Conservation (phyloP, 2,888 invertebrate genomes). For the Drosophila melanocephala region DNA sequence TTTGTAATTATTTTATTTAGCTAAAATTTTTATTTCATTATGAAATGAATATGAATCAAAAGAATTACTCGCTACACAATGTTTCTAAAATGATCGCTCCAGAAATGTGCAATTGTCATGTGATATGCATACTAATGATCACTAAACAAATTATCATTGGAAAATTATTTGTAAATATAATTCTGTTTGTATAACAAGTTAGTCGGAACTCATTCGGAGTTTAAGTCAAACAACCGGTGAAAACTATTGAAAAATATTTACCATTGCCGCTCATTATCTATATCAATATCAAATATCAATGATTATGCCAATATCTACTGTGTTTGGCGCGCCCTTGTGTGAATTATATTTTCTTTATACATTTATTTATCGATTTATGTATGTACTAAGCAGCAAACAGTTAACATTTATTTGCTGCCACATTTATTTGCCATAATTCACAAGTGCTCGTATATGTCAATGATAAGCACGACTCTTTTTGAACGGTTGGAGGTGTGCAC, state of each 20-base stretch:
- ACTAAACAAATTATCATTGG: constrained; percentile 31
- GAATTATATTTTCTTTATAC: constrained; percentile 35
- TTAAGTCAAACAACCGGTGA: constrained; percentile 32
- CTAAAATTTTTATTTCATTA: background rate
- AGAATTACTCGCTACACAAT: constrained; percentile 5
- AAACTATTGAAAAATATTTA: constrained; percentile 69
- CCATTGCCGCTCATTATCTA: constrained; percentile 58
- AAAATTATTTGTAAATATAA: constrained; percentile 22
- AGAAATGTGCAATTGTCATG: constrained; percentile 49
- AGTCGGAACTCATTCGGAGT: constrained; percentile 32
- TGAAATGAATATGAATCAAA: constrained; percentile 2
- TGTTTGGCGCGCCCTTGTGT: constrained; percentile 62
- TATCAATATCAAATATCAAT: constrained; percentile 49
- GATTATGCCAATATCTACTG: constrained; percentile 55
- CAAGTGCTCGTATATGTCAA: constrained; percentile 69
- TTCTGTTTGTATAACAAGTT: constrained; percentile 33
- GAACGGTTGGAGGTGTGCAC: constrained; percentile 33
- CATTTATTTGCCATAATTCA: constrained; percentile 71
- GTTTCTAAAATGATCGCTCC: constrained; percentile 5
- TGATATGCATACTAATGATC: constrained; percentile 52
- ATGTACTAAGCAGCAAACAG: constrained; percentile 59
- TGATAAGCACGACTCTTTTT: constrained; percentile 50
- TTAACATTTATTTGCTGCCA: constrained; percentile 57
- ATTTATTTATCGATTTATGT: constrained; percentile 62
- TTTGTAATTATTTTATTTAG: background rate